Base-by-base conservation (phyloP, 1,140 invertebrate species). In the Ruditapes philippinarum region DNA sequence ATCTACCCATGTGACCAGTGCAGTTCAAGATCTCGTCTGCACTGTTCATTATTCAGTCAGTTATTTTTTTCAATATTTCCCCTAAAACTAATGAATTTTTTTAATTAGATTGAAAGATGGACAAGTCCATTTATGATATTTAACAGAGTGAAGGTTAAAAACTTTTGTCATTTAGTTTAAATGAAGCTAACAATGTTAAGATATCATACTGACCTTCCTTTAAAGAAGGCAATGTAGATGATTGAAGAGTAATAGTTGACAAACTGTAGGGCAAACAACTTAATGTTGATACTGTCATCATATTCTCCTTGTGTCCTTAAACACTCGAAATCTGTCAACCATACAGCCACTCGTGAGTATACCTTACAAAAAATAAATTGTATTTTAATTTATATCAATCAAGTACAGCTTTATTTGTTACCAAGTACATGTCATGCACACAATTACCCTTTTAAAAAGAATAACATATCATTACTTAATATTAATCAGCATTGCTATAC, bases 171-270 rank as follows among this genome's bases (percentile, higher is more conserved):
- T n/a, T 51, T 45, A 42, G 22, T 11, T 1, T 1, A 60, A 83
- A 83, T 40, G 54, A 9, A 70, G 3, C 7, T n/a, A 68, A 12
- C 91, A 93, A n/a, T n/a, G n/a, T n/a, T n/a, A n/a, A n/a, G n/a
- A n/a, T n/a, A 9, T 22, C 70, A 42, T 60, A 89, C 92, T 92
- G 84, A 95, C 95, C 93, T 94, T 65, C 94, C 94, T 89, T 95
- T 96, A 89, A 95, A 95, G 85, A 95, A 95, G 12, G 95, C 95
- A 42, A 96, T 95, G 92, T 95, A 96, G 88, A 95, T 81, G 33
- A 96, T 95, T 12, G 95, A 95, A 3, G 95, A 95, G 83, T 95
- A 96, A 89, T 95, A 96, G 92, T 96, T 96, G 92, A 95, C 95
- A 92, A 95, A 96, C 91, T 96, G 95, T 25, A 96, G 92, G 25